Percentiles rank a stretch among this genome's conserved stretches.
Conservation (phyloP, 2,888 invertebrate genomes). For the Chelonus formosanus region DNA sequence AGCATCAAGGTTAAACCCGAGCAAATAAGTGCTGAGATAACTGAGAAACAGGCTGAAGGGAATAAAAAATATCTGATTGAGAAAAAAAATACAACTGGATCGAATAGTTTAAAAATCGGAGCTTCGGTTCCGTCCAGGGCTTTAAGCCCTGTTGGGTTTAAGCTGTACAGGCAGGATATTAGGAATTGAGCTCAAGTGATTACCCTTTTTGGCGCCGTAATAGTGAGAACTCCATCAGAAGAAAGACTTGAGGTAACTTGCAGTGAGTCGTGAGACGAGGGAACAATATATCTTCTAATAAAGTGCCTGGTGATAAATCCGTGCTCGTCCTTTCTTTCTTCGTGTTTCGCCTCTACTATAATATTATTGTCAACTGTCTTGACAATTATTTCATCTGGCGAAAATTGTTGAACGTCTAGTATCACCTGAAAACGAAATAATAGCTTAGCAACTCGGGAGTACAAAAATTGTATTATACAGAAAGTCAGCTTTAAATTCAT, state of each 20-base stretch:
- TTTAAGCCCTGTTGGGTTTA: constrained; percentile 1
- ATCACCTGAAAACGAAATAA: constrained; percentile 51
- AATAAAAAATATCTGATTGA: constrained; percentile 3
- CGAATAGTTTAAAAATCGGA: constrained; percentile 34
- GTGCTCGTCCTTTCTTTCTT: constrained; percentile 67
- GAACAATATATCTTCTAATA: constrained; percentile 65
- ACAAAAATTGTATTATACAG: neutral
- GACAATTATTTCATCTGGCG: constrained; percentile 66
- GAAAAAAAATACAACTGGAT: constrained; percentile 29
- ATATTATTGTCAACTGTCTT: constrained; percentile 65
- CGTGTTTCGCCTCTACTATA: constrained; percentile 67
- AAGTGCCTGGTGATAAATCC: constrained; percentile 67
- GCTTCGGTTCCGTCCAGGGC: constrained; percentile 25
- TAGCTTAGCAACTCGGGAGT: neutral
- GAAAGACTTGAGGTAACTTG: constrained; percentile 65
- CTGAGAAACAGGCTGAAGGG: constrained; percentile 31
- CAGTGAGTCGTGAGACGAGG: constrained; percentile 64
- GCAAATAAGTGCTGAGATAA: constrained; percentile 42
- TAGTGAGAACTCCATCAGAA: constrained; percentile 65
- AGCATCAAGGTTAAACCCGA: constrained; percentile 51
- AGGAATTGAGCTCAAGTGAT: constrained; percentile 3
- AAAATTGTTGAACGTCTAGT: constrained; percentile 66
- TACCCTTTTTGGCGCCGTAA: constrained; percentile 65
- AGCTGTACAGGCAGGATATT: neutral
- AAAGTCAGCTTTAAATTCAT: neutral